Base-by-base conservation (phyloP, 2,888 invertebrate genomes). In the Rhamphomyia laevipes region DNA sequence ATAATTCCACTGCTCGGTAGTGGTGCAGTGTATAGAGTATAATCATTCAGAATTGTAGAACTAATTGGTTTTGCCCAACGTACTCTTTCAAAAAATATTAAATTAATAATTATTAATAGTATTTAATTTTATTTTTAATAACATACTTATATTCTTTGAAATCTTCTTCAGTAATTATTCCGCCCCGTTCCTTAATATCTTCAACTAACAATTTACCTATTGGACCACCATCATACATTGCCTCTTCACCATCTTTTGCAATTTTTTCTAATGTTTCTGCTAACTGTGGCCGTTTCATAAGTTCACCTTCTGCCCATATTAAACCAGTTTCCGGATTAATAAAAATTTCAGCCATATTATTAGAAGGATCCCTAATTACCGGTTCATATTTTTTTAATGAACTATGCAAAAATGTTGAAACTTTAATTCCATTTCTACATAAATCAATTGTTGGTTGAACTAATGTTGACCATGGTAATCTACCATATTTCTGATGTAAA, bases 1-100 rank as follows among this genome's bases (percentile, higher is more conserved):
- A 93, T 77, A 6, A 81, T 77, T 0, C 95, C 95, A 31, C 88
- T 82, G n/a, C 86, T 87, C 0, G 95, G 94, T 49, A 89, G 74
- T 2, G 89, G 89, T 1, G 81, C 74, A 1, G 90, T 80, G 66
- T 83, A 83, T 18, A 95, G 71, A 7, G 78, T 82, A 56, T 81
- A 73, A 46, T 80, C 78, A 13, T 74, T 75, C 0, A 75, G 71
- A 1, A 88, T 57, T 9, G 73, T 70, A 2, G 80, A 73, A 44
- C 64, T 61, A 43, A 82, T 68, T 2, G 86, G 82, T 1, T 77
- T 71, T 61, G 77, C 74, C 86, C 86, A 86, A 56, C 74, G 59
- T 1, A 65, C 65, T 1, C 67, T 68, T n/a, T 21, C 21, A 27
- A 27, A 27, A 27, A 27, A 27, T n/a, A n/a, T n/a, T n/a, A n/a